Conservation (phyloP, 2,797 vertebrate genomes). For the Anomalospiza imberbis region DNA sequence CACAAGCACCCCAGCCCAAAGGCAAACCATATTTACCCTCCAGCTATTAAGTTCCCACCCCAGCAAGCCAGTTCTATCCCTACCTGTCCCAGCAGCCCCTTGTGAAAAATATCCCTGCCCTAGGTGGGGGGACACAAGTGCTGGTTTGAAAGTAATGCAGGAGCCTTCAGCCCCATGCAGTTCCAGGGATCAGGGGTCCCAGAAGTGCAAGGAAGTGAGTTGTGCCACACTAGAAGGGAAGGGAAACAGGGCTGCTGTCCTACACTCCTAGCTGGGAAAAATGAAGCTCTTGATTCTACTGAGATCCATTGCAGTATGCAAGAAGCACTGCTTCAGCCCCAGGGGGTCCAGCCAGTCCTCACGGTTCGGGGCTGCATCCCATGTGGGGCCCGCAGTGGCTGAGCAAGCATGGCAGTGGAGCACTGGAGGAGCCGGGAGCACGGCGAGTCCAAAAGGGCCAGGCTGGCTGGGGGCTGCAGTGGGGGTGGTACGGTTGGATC, state of each 20-base stretch:
- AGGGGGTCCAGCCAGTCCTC: slow-evolving; percentile 58
- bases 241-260: not conserved
- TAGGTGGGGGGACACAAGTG: not conserved
- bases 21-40: not conserved
- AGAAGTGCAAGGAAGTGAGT: slow-evolving; percentile 31
- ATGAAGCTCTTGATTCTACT: slow-evolving; percentile 84
- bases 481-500: slow-evolving; percentile 66
- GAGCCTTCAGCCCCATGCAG: not conserved
- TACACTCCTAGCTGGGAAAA: slow-evolving; percentile 75
- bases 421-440: not conserved
- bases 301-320: slow-evolving; percentile 77
- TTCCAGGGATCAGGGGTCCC: not conserved
- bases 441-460: slow-evolving; percentile 14
- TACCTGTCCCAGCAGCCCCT: not conserved
- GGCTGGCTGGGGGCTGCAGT: not conserved
- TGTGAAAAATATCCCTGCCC: not conserved
- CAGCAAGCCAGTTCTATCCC: not conserved
- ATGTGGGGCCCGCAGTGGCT: not conserved
- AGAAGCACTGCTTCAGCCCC: slow-evolving; percentile 74
- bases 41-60: not conserved
- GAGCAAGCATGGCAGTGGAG: not conserved
- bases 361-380: not conserved
- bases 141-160: not conserved
- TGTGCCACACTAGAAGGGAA: slow-evolving; percentile 25
- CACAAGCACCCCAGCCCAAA: not conserved